phyloP scores from a whole-genome alignment of 2,113 vertebrate genomes.

The Cyanoliseus patagonus region DNA sequence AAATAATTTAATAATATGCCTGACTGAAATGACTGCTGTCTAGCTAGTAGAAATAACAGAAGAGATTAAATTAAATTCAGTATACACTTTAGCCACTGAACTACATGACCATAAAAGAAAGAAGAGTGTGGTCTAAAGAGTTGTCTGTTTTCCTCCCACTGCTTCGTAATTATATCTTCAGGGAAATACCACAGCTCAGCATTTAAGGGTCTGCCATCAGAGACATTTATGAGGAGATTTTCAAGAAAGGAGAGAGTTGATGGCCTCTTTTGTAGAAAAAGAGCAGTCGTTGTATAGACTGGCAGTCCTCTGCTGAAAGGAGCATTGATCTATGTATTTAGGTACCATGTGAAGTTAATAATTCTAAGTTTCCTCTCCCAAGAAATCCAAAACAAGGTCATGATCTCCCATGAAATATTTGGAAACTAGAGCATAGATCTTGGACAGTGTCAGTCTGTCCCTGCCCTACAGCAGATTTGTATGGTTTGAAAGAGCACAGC shows the following conservation, averaged over 20 bases:
- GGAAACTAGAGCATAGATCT: conserved; percentile 1
- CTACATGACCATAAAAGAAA: conserved; percentile 51
- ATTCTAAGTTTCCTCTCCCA: background rate
- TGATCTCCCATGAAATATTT: background rate
- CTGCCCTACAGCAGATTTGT: conserved; percentile 3
- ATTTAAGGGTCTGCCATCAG: conserved; percentile 58
- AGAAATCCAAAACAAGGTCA: conserved; percentile 12
- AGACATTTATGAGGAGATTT: conserved; percentile 55
- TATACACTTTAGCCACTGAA: conserved; percentile 60
- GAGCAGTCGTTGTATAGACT: background rate
- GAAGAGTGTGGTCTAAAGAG: conserved; percentile 52
- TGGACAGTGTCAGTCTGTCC: background rate
- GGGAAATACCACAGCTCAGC: conserved; percentile 66
- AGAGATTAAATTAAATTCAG: conserved; percentile 61
- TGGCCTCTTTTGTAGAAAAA: conserved; percentile 29
- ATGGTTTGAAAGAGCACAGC: background rate
- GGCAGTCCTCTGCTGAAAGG: background rate
- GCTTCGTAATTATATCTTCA: conserved; percentile 59
- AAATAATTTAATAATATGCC: conserved; percentile 60
- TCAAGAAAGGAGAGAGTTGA: conserved; percentile 36
- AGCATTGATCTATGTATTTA: conserved; percentile 16
- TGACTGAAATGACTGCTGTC: conserved; percentile 51
- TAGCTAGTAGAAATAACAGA: conserved; percentile 64
- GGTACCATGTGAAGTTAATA: background rate
- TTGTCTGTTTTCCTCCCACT: conserved; percentile 49